phyloP scores from a whole-genome alignment of 2,113 vertebrate species.

The Tenebrosternarchus preto region DNA sequence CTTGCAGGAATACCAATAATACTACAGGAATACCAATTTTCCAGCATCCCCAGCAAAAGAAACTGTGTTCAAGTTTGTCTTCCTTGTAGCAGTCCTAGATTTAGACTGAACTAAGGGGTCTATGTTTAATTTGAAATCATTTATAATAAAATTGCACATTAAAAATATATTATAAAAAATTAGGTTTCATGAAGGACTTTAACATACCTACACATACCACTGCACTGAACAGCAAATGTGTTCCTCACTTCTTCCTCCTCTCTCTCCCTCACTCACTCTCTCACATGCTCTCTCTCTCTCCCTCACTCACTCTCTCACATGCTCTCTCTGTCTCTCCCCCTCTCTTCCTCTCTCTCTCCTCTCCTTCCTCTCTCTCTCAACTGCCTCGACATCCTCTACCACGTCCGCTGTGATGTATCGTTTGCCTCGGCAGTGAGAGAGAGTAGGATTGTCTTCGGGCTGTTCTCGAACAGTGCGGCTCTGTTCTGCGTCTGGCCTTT shows the following conservation, averaged over 20 bases:
- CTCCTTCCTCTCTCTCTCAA: not conserved
- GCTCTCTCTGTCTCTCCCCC: too few relatives aligned
- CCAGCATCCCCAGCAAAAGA: too few relatives aligned
- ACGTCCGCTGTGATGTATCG: conserved; percentile 59
- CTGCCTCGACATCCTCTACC: conserved; percentile 46
- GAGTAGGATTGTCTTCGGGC: conserved; percentile 88
- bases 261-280: too few relatives aligned
- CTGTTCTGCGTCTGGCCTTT: conserved; percentile 96
- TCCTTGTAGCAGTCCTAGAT: too few relatives aligned
- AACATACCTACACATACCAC: not conserved
- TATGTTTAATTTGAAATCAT: conserved; percentile 2
- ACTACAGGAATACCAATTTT: too few relatives aligned
- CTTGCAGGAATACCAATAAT: too few relatives aligned
- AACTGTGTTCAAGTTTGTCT: too few relatives aligned
- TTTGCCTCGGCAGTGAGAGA: conserved; percentile 77
- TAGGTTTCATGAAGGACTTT: not conserved
- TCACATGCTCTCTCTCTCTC: not conserved
- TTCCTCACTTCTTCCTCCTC: too few relatives aligned
- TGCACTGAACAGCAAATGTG: too few relatives aligned
- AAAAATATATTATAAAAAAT: not conserved
- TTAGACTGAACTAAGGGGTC: not conserved
- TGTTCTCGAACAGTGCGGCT: conserved; percentile 96
- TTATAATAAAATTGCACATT: not conserved
- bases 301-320: too few relatives aligned
- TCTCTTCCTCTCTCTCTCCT: not conserved